Evolutionary conservation across 2,113 vertebrate genomes (phyloP).

Genomic region (Otolemur garnettii): DNA sequence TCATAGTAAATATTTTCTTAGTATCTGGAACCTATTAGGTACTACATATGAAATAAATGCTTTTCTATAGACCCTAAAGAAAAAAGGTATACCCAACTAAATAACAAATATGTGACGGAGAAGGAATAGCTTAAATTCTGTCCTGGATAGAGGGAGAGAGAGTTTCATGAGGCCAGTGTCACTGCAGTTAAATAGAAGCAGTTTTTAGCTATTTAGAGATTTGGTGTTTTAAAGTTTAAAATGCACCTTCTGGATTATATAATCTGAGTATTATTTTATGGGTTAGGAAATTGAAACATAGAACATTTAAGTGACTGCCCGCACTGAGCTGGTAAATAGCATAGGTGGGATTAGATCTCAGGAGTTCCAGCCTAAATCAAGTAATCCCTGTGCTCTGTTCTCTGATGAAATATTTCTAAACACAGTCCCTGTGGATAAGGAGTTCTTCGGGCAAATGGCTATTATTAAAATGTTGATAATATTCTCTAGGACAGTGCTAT

Average conservation of each 20-base stretch:
- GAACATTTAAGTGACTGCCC: background rate
- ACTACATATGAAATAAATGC: background rate
- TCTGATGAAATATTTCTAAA: background rate
- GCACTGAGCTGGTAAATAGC: background rate
- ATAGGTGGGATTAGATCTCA: background rate
- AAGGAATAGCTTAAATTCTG: background rate
- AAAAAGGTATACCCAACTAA: background rate
- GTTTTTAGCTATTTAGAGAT: background rate
- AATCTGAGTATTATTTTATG: background rate
- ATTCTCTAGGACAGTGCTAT: background rate
- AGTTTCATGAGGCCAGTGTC: background rate
- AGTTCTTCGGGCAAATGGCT: background rate
- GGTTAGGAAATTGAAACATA: background rate
- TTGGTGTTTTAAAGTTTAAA: background rate
- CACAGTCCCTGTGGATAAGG: background rate
- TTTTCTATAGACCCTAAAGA: background rate
- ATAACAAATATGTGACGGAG: background rate
- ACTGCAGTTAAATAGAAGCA: background rate
- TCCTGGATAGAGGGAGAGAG: background rate
- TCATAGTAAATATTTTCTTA: background rate
- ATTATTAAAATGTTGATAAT: background rate
- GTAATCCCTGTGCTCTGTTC: background rate
- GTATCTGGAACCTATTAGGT: background rate
- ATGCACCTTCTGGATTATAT: background rate
- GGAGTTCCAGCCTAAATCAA: background rate